Conservation (phyloP, 2,113 vertebrate genomes). For the Percina caprodes region DNA sequence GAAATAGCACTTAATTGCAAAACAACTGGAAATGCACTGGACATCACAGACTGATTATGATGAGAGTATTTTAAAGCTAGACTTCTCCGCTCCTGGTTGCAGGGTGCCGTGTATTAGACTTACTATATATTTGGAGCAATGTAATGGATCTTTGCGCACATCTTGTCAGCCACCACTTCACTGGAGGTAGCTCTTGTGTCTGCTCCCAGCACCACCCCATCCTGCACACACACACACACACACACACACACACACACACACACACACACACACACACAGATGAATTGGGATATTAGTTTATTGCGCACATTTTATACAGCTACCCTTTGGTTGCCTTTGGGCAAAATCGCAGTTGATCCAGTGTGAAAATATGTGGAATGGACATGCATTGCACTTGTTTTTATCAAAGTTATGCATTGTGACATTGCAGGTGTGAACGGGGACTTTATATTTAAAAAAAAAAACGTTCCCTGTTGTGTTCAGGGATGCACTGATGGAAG, state of each 20-base stretch:
- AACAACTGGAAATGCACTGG: not conserved
- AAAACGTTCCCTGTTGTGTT: not conserved
- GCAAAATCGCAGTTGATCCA: not conserved
- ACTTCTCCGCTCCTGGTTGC: not conserved
- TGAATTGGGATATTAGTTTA: not conserved
- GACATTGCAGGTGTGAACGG: not conserved
- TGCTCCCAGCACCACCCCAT: conserved; percentile 85
- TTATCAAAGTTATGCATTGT: not conserved
- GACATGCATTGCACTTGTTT: no score
- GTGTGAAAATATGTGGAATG: no score
- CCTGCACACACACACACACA: conserved; percentile 59
- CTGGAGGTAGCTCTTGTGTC: conserved; percentile 82
- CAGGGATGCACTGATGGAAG: not conserved
- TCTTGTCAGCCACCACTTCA: conserved; percentile 84
- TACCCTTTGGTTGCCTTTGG: not conserved
- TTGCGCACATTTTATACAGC: not conserved
- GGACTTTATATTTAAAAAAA: not conserved
- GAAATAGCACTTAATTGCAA: no score
- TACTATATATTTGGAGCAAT: conserved; percentile 86
- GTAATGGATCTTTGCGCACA: conserved; percentile 84
- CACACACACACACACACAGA: conserved; percentile 1
- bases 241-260: no score
- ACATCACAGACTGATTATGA: not conserved
- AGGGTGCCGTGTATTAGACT: conserved; percentile 35
- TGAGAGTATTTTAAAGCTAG: not conserved